phyloP scores from a whole-genome alignment of 2,888 invertebrate genomes.

The Andrena haemorrhoa region DNA sequence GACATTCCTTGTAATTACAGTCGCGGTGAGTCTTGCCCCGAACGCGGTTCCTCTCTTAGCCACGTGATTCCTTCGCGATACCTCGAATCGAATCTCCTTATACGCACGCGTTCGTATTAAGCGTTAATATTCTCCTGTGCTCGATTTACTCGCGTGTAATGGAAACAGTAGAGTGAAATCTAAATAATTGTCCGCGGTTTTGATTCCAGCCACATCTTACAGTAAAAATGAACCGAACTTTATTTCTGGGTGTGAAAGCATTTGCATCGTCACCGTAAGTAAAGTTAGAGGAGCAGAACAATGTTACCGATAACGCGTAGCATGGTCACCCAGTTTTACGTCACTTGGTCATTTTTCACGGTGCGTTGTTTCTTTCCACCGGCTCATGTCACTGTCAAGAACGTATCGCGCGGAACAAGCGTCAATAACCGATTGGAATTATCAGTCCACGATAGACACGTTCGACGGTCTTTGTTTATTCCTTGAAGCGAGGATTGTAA shows the following conservation, averaged over 20 bases:
- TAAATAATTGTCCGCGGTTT: too few species aligned
- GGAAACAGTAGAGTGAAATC: too few species aligned
- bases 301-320: conserved; percentile 28
- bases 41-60: neutral
- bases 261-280: neutral
- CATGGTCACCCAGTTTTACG: conserved; percentile 62
- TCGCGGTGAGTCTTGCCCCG: conserved; percentile 7
- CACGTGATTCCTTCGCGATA: neutral
- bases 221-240: too few species aligned
- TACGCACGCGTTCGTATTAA: too few species aligned
- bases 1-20: conserved; percentile 35
- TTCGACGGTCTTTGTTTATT: conserved; percentile 41
- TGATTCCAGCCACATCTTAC: too few species aligned
- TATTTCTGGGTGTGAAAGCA: neutral
- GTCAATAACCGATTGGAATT: conserved; percentile 79
- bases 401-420: conserved; percentile 35
- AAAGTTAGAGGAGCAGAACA: conserved; percentile 17
- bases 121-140: too few species aligned
- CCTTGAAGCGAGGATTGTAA: conserved; percentile 29
- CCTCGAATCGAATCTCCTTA: neutral
- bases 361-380: conserved; percentile 47
- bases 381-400: conserved; percentile 34
- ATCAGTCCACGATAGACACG: conserved; percentile 56
- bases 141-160: too few species aligned
- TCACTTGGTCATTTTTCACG: conserved; percentile 41